These are phyloP conservation scores for Pocillopora verrucosa DNA, from an alignment of 64 coral and sea anemone species.

Conservation along the genomic window DNA sequence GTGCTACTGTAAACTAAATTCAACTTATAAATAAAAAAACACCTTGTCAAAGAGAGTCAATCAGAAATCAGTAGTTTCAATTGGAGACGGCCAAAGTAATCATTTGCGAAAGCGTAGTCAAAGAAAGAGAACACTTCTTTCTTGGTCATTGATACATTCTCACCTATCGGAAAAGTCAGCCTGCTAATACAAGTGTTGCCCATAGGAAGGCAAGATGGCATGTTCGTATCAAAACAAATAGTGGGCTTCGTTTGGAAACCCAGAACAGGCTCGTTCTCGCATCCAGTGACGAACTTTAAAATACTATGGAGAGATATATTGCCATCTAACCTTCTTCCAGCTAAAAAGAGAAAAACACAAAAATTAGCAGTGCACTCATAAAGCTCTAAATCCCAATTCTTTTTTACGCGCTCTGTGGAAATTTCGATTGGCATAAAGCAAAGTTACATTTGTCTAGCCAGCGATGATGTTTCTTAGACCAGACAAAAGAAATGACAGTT, in stretches of 20 bases:
- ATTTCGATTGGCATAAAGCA: not conserved
- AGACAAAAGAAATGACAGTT: not conserved
- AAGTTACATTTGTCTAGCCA: not conserved
- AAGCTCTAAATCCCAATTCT: too few species aligned
- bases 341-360: not conserved
- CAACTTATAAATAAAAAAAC: too few species aligned
- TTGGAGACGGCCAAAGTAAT: not conserved
- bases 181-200: constrained; percentile 49
- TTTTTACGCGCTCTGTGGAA: not conserved
- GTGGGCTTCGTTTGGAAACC: constrained; percentile 19
- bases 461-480: not conserved
- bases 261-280: constrained; percentile 22
- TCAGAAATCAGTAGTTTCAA: too few species aligned
- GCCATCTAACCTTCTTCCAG: constrained; percentile 2
- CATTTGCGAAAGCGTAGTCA: constrained; percentile 22
- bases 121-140: constrained; percentile 17
- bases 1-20: too few species aligned
- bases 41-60: too few species aligned
- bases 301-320: not conserved
- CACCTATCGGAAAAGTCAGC: constrained; percentile 20
- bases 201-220: constrained; percentile 26
- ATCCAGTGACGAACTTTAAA: constrained; percentile 29
- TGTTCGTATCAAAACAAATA: not conserved
- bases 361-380: too few species aligned
- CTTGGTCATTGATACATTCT: not conserved